A percentile compares a stretch with the other conserved stretches of the same genome.
Conservation (phyloP, 1,140 invertebrate genomes). For the Orussus abietinus region DNA sequence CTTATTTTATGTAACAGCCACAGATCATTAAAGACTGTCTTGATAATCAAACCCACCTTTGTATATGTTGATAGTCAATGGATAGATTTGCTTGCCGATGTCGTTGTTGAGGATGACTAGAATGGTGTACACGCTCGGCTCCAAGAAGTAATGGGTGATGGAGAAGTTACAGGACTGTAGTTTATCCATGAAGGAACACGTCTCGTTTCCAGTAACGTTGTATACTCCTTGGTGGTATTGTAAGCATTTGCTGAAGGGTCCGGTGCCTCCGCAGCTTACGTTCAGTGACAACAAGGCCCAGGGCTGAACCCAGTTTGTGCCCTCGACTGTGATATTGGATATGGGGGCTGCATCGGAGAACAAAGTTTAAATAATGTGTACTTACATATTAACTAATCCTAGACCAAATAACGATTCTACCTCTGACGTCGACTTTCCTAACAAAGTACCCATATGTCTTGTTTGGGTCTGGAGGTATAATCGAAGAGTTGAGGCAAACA, state of each 20-base stretch:
- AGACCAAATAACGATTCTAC: too few species aligned
- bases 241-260: slow-evolving; percentile 66
- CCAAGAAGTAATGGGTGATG: slow-evolving; percentile 64
- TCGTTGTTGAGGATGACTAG: slow-evolving; percentile 72
- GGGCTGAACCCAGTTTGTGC: slow-evolving; percentile 75
- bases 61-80: slow-evolving; percentile 73
- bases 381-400: too few species aligned
- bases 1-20: slow-evolving; percentile 2
- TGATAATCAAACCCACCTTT: slow-evolving; percentile 59
- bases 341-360: slow-evolving; percentile 60
- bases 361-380: slow-evolving; percentile 3
- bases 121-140: slow-evolving; percentile 64
- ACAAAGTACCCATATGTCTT: slow-evolving; percentile 72
- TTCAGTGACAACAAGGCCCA: slow-evolving; percentile 70
- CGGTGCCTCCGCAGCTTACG: slow-evolving; percentile 68
- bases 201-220: slow-evolving; percentile 76
- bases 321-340: slow-evolving; percentile 61
- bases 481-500: slow-evolving; percentile 59
- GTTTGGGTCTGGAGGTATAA: slow-evolving; percentile 59
- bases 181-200: slow-evolving; percentile 51
- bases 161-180: slow-evolving; percentile 59
- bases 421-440: slow-evolving; percentile 59
- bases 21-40: background rate
- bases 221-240: slow-evolving; percentile 63
- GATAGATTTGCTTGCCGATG: slow-evolving; percentile 63